A percentile compares a stretch with the other conserved stretches of the same genome.
Evolutionary conservation across 2,113 vertebrate genomes (phyloP).

Genomic region (Heliornis fulica): DNA sequence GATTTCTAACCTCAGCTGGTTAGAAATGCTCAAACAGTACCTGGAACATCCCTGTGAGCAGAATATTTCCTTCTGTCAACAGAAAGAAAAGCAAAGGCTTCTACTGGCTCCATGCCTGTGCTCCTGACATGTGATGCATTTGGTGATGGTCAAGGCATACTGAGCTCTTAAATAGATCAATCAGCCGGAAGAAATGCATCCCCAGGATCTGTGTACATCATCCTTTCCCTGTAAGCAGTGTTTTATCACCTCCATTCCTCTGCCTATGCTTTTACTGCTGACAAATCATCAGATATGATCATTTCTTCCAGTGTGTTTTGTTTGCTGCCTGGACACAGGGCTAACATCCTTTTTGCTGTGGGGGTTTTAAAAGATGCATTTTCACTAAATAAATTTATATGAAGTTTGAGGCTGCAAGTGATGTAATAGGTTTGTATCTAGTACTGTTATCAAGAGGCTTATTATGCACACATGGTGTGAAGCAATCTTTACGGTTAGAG

Average conservation of each 20-base stretch:
- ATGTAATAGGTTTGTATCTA: not conserved
- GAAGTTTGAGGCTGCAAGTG: not conserved
- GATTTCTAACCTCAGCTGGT: not conserved
- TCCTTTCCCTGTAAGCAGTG: not conserved
- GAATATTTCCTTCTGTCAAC: not conserved
- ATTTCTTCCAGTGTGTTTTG: not conserved
- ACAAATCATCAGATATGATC: not conserved
- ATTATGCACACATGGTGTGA: not conserved
- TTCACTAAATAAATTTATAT: not conserved
- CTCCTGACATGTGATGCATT: rapidly evolving
- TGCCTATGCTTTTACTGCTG: not conserved
- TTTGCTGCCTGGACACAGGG: not conserved
- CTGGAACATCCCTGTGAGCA: not conserved
- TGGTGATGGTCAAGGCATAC: not conserved
- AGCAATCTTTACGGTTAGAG: not conserved
- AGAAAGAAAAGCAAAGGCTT: not conserved
- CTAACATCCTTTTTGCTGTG: not conserved
- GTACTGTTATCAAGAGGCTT: not conserved
- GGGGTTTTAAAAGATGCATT: not conserved
- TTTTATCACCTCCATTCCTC: not conserved
- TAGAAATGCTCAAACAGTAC: not conserved
- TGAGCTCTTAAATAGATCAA: not conserved
- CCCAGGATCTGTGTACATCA: not conserved
- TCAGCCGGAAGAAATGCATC: not conserved
- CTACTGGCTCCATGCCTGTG: not conserved